A percentile compares a stretch with the other conserved stretches of the same genome.
phyloP scores from a whole-genome alignment of 2,797 vertebrate species.

The Myotis pilosus region DNA sequence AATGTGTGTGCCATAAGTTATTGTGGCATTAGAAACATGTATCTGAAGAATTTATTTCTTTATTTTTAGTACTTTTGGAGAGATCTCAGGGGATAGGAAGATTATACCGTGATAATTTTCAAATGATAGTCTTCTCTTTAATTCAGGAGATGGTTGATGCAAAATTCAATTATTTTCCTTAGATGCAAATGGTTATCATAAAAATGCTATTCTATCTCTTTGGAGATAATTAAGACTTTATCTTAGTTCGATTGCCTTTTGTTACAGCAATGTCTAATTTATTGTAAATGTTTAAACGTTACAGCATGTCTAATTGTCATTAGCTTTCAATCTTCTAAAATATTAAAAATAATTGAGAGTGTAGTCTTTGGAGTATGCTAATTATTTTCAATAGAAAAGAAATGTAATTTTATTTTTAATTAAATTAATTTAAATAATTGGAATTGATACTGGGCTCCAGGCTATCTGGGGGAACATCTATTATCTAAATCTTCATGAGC shows the following conservation, averaged over 20 bases:
- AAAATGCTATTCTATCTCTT: constrained; percentile 43
- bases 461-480: not conserved
- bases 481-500: not conserved
- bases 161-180: constrained; percentile 49
- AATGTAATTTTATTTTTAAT: constrained; percentile 60
- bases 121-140: constrained; percentile 42
- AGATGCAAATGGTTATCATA: constrained; percentile 38
- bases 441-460: constrained; percentile 21
- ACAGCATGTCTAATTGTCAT: constrained; percentile 46
- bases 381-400: constrained; percentile 51
- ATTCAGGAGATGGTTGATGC: constrained; percentile 16
- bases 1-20: not conserved
- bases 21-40: not conserved
- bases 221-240: constrained; percentile 58
- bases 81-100: not conserved
- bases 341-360: constrained; percentile 1
- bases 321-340: constrained; percentile 50
- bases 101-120: not conserved
- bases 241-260: constrained; percentile 47
- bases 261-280: constrained; percentile 41
- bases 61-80: not conserved
- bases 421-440: constrained; percentile 59
- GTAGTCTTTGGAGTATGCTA: constrained; percentile 19
- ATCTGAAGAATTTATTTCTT: not conserved
- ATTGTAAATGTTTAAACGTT: constrained; percentile 54